Conservation (phyloP, 23 tunicate species). For the Clavelina lepadiformis region DNA sequence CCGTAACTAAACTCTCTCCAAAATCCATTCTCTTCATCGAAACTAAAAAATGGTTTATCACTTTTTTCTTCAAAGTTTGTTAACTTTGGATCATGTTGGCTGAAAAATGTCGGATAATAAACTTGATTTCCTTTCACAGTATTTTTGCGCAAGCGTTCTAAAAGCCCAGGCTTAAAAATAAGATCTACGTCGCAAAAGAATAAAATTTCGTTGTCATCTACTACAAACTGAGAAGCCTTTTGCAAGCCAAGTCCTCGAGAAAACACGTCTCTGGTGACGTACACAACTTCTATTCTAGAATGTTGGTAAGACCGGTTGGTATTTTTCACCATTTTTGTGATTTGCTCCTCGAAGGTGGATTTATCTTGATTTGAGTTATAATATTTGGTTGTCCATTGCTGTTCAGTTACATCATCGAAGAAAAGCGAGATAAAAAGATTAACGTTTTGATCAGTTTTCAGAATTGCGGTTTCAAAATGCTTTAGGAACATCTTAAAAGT, state of each 20-base stretch:
- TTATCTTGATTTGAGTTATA: no score
- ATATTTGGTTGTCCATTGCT: no score
- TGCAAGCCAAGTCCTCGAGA: conserved; percentile 59
- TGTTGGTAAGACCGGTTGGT: no score
- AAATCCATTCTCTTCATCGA: conserved; percentile 55
- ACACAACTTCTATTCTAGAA: no score
- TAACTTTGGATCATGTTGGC: conserved; percentile 59
- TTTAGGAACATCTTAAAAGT: conserved; percentile 34
- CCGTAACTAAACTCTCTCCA: conserved; percentile 81
- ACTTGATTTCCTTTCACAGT: conserved; percentile 44
- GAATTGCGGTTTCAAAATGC: conserved; percentile 45
- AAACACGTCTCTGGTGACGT: no score
- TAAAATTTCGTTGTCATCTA: conserved; percentile 25
- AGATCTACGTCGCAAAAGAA: conserved; percentile 81
- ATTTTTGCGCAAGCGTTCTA: conserved; percentile 46
- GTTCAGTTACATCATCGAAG: background rate
- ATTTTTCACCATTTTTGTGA: no score
- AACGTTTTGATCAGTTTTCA: conserved; percentile 26
- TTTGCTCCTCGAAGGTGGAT: no score
- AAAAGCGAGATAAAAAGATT: conserved; percentile 37
- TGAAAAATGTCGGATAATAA: conserved; percentile 69
- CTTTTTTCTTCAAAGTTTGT: conserved; percentile 10
- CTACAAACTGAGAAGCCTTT: conserved; percentile 8
- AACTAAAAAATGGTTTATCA: conserved; percentile 8
- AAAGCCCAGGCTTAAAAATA: conserved; percentile 39